Evolutionary conservation across 2,888 invertebrate species (phyloP).

Genomic region (Cephus runcator): DNA sequence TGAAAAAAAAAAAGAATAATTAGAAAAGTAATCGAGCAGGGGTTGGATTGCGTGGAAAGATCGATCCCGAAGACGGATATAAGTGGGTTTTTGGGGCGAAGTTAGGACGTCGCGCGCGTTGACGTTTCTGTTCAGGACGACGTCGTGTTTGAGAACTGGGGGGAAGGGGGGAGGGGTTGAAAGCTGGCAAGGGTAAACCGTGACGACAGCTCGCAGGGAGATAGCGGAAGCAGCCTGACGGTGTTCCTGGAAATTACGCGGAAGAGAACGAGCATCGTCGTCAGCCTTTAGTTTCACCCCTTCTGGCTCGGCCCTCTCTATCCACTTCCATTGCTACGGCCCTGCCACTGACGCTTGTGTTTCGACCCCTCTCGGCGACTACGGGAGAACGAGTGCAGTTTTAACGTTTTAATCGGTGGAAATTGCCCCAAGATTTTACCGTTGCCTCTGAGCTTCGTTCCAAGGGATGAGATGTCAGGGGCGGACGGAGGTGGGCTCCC

Average conservation of each 20-base stretch:
- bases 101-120: background rate
- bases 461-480: background rate
- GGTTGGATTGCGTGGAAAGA: background rate
- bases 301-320: background rate
- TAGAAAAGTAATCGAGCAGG: background rate
- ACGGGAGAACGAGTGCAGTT: background rate
- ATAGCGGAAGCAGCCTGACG: conserved; percentile 12
- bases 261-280: conserved; percentile 6
- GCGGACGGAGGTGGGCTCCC: background rate
- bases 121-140: background rate
- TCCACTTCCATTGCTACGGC: background rate
- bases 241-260: conserved; percentile 8
- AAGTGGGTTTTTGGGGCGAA: background rate
- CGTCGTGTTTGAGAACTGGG: background rate
- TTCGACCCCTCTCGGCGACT: background rate
- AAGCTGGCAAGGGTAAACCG: background rate
- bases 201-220: conserved; percentile 7
- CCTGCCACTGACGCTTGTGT: background rate
- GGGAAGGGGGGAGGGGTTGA: background rate
- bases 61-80: background rate
- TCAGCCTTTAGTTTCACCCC: background rate
- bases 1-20: no score
- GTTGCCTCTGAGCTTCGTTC: background rate
- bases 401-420: conserved; percentile 15
- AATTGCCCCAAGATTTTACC: conserved; percentile 13